Base-by-base conservation (phyloP, 2,113 vertebrate species). In the Myotis brandtii region DNA sequence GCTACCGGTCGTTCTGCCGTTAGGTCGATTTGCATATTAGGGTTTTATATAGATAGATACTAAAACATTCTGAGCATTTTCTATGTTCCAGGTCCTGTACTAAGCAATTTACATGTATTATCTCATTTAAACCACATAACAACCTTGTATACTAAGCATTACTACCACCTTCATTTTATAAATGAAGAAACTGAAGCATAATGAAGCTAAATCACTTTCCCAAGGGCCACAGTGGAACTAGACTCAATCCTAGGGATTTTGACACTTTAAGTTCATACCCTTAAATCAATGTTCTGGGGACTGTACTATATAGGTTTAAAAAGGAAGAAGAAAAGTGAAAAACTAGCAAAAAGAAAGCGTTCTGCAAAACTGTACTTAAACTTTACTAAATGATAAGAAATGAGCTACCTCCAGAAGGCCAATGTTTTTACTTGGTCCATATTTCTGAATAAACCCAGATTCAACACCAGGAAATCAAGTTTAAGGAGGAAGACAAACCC, bases 241-340 rank as follows among this genome's bases (percentile, higher is more conserved):
- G 43, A 89, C 32, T 94, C 40, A 37, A 81, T 59, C 56, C 40
- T 30, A 91, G 2, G 14, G 72, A 81, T 50, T 76, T 0, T 62
- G 66, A 94, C 69, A 90, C 34, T 34, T 13, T 23, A 59, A 92
- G 11, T 13, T 18, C 64, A 91, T 10, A 34, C 23, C 23, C 85
- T 92, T 69, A 20, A 16, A 76, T 52, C 37, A 43, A 27, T 52
- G 21, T 56, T 81, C 48, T 54, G 48, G 72, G 34, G 18, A 37
- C 2, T 69, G 6, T 48, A 12, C 27, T 67, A 43, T 0, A 86
- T 10, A 14, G 8, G 9, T 37, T n/a, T 10, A 46, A 43, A 20
- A 86, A 89, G 90, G 23, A 83, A 86, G 59, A 88, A 92, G 43
- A 62, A 93, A 73, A 76, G 27, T n/a, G 18, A 89, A 54, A 89